These are phyloP conservation scores for Asarcornis scutulata DNA, from an alignment of 2,113 vertebrate genomes.

Conservation along the genomic window DNA sequence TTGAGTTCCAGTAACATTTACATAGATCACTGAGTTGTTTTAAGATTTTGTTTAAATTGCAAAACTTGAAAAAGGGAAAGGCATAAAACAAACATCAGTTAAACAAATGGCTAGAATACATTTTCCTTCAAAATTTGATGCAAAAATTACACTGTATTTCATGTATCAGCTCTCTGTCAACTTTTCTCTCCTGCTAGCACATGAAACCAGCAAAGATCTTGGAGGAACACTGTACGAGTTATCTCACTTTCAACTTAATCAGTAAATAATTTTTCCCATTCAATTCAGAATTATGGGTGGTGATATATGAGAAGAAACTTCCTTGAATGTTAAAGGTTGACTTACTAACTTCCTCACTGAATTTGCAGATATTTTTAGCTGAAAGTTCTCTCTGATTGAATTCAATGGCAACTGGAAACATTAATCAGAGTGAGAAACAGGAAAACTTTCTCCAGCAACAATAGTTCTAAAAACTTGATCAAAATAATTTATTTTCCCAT, in stretches of 20 bases:
- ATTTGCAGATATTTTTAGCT: not conserved
- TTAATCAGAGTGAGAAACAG: not conserved
- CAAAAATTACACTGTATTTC: not conserved
- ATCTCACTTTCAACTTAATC: not conserved
- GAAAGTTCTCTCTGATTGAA: not conserved
- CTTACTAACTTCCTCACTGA: not conserved
- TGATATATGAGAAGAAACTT: not conserved
- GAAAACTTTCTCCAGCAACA: not conserved
- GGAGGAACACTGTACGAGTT: not conserved
- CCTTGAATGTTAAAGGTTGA: not conserved
- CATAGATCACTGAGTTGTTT: not conserved
- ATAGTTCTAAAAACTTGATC: not conserved
- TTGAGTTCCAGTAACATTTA: not conserved
- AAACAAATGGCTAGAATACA: not conserved
- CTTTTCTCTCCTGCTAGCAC: not conserved
- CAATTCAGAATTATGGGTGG: not conserved
- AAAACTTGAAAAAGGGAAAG: not conserved
- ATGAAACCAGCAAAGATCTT: not conserved
- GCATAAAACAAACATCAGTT: not conserved
- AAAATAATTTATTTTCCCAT: not conserved
- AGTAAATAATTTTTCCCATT: not conserved
- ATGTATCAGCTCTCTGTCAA: not conserved
- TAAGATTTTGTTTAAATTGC: not conserved
- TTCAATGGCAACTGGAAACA: not conserved
- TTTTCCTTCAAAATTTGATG: not conserved